phyloP scores from a whole-genome alignment of 1,140 invertebrate species.

The Pomacea maculata region DNA sequence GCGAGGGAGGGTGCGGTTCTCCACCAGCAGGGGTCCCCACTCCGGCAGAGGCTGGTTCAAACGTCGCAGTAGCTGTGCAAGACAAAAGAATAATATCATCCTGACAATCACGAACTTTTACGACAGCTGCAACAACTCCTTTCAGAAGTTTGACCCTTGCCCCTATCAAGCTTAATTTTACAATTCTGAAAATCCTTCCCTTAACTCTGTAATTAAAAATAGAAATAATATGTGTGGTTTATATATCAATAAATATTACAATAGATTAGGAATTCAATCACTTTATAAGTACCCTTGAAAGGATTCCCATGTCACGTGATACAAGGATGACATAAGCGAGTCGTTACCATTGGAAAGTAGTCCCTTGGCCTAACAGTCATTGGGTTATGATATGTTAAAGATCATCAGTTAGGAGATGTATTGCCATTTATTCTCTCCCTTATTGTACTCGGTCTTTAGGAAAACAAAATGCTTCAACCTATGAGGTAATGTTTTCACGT shows the following conservation, averaged over 20 bases:
- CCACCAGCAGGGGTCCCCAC: conserved; percentile 39
- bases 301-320: background rate
- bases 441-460: background rate
- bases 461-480: background rate
- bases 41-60: conserved; percentile 29
- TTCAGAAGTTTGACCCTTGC: too few relatives aligned
- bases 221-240: too few relatives aligned
- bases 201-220: too few relatives aligned
- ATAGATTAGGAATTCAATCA: too few relatives aligned
- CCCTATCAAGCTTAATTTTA: too few relatives aligned
- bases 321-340: background rate
- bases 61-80: conserved; percentile 25
- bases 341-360: background rate
- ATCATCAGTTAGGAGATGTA: background rate
- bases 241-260: too few relatives aligned
- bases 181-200: too few relatives aligned
- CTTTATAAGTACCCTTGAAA: too few relatives aligned
- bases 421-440: background rate
- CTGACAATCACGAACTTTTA: background rate
- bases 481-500: background rate
- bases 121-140: too few relatives aligned
- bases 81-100: background rate
- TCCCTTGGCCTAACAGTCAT: background rate
- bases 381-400: background rate
- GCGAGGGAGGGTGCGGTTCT: conserved; percentile 34